A percentile compares a stretch with the other conserved stretches of the same genome.
phyloP scores from a whole-genome alignment of 1,140 invertebrate genomes.

The Cylas formicarius region DNA sequence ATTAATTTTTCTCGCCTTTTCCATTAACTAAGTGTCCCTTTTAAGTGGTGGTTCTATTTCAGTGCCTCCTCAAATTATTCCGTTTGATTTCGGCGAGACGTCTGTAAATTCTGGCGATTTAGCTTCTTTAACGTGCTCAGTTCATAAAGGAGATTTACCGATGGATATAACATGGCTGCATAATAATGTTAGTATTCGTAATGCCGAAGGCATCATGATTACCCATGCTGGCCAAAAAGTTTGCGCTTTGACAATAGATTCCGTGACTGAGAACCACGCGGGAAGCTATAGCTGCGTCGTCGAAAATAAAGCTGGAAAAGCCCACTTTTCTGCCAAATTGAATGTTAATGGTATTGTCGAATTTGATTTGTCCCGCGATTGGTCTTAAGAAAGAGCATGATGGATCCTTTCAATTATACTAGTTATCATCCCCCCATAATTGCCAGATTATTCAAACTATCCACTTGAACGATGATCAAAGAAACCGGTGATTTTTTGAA shows the following conservation, averaged over 20 bases:
- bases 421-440: no score
- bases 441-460: no score
- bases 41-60: conserved; percentile 22
- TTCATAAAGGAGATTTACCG: conserved; percentile 69
- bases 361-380: no score
- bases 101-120: conserved; percentile 71
- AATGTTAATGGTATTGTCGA: conserved; percentile 60
- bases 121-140: conserved; percentile 66
- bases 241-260: conserved; percentile 61
- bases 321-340: conserved; percentile 54
- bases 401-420: no score
- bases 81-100: conserved; percentile 68
- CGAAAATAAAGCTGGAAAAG: conserved; percentile 57
- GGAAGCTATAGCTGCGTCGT: conserved; percentile 70
- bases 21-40: conserved; percentile 51
- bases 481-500: no score
- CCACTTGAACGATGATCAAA: no score
- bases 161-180: conserved; percentile 46
- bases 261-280: conserved; percentile 55
- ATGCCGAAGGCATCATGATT: conserved; percentile 44
- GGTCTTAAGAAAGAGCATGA: no score
- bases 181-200: conserved; percentile 47
- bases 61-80: conserved; percentile 56
- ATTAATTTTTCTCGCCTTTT: neutral
- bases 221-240: conserved; percentile 46